Base-by-base conservation (phyloP, 1,140 invertebrate species). In the Sinonovacula constricta region DNA sequence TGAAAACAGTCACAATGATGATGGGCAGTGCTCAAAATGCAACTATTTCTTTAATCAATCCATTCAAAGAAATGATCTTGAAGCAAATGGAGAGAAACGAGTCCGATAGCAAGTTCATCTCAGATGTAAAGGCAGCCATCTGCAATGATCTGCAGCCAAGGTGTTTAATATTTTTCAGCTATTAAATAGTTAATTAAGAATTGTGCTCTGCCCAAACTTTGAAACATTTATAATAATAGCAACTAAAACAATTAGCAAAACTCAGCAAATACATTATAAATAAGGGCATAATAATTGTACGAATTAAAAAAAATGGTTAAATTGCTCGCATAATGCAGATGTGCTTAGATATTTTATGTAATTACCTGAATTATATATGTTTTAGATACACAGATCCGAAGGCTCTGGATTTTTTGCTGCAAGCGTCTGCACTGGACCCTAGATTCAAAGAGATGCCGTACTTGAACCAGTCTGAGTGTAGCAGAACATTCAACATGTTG, bases 1-100 rank as follows among this genome's bases (percentile, higher is more conserved):
- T 76, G 1, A 76, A 66, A 4, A 65, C 60, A 26, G 72, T 67
- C 1, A 76, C 62, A 54, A 60, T 14, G 15, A 39, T 65, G 3
- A 59, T 76, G 30, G 54, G 72, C 45, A 67, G 36, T 31, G 18
- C 65, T 18, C 30, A 34, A 53, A 5, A 54, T 22, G 45, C 60
- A 1, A 65, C 70, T 4, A 51, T 66, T 14, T 76, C 51, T 33
- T 62, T 59, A 0, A 57, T 67, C 34, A 49, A 66, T 39, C 63
- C 51, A 4, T n/a, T 76, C 18, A 66, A 66, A 39, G 54, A 71
- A 39, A 57, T 69, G 66, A 30, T 69, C 3, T 31, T 69, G 2
- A 3, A n/a, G n/a, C 51, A 69, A 1, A 24, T 69, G 28, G 51
- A 54, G 51, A 31, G 53, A 18, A n/a, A 1, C 18, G 49, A 24